phyloP scores from a whole-genome alignment of 2,888 invertebrate species.

The Vandiemenella viatica region DNA sequence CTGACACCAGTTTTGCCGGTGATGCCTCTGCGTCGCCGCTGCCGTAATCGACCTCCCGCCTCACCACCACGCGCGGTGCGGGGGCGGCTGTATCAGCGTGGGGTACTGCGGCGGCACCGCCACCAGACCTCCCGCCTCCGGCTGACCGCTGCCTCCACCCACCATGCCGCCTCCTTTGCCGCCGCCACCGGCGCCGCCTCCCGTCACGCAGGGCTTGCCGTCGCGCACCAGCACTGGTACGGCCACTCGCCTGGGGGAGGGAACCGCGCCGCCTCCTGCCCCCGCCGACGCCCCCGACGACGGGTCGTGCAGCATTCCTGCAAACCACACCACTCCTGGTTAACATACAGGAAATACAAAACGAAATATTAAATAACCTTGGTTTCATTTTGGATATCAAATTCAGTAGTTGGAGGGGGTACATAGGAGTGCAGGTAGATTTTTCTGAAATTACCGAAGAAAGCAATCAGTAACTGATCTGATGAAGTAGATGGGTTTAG shows the following conservation, averaged over 20 bases:
- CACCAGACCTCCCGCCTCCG: slow-evolving; percentile 29
- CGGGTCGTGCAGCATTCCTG: no score
- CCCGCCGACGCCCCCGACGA: slow-evolving; percentile 21
- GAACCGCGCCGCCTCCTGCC: slow-evolving; percentile 27
- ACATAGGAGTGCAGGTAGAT: no score
- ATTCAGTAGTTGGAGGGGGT: no score
- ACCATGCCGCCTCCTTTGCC: slow-evolving; percentile 20
- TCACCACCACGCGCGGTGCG: slow-evolving; percentile 24
- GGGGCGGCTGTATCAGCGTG: slow-evolving; percentile 10
- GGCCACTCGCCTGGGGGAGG: slow-evolving; percentile 34
- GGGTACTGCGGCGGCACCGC: slow-evolving; percentile 23
- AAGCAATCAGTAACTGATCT: no score
- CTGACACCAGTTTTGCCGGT: no score
- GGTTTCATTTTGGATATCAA: no score
- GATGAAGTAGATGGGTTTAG: no score
- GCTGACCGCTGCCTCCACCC: slow-evolving; percentile 25
- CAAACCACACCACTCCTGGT: no score
- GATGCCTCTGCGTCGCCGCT: background rate
- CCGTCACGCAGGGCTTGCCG: slow-evolving; percentile 72
- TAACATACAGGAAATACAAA: no score
- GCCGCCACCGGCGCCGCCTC: slow-evolving; percentile 28
- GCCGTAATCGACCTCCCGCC: background rate
- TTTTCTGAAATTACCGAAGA: no score
- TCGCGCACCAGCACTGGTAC: slow-evolving; percentile 85
- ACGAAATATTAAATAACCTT: no score